These are phyloP conservation scores for Ctenicera cuprea DNA, from an alignment of 2,888 invertebrate species.

Conservation along the genomic window DNA sequence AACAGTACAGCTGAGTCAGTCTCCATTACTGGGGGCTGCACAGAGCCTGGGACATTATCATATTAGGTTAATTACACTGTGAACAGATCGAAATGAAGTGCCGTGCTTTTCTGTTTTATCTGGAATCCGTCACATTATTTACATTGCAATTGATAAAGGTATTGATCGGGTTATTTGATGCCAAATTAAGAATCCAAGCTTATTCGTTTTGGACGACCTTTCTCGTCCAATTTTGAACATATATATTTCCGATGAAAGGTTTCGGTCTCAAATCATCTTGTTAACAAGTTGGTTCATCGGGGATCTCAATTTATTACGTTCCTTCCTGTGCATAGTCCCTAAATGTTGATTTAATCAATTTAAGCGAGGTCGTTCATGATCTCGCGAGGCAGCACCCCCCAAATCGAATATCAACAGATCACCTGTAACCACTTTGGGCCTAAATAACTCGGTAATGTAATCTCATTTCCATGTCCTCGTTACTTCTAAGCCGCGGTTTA, in stretches of 20 bases:
- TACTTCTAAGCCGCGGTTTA: slow-evolving; percentile 38
- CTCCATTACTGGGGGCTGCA: slow-evolving; percentile 5
- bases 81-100: slow-evolving; percentile 3
- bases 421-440: slow-evolving; percentile 32
- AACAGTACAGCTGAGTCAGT: slow-evolving; percentile 16
- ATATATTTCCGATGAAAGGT: too few relatives aligned
- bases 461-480: slow-evolving; percentile 35
- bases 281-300: not conserved
- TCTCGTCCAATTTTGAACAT: too few relatives aligned
- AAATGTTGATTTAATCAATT: slow-evolving; percentile 27
- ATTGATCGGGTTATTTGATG: too few relatives aligned
- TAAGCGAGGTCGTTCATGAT: slow-evolving; percentile 26
- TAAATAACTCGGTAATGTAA: slow-evolving; percentile 42
- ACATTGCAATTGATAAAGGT: not conserved
- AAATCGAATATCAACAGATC: slow-evolving; percentile 41
- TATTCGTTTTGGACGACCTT: too few relatives aligned
- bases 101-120: slow-evolving; percentile 5
- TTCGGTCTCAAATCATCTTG: too few relatives aligned
- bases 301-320: slow-evolving; percentile 17
- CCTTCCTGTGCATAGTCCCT: slow-evolving; percentile 29
- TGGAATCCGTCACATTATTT: slow-evolving; percentile 4
- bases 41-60: slow-evolving; percentile 14
- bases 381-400: not conserved
- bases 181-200: too few relatives aligned
- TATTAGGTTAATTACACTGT: slow-evolving; percentile 11